Conservation (phyloP, 2,797 vertebrate genomes). For the Siniperca undulata region DNA sequence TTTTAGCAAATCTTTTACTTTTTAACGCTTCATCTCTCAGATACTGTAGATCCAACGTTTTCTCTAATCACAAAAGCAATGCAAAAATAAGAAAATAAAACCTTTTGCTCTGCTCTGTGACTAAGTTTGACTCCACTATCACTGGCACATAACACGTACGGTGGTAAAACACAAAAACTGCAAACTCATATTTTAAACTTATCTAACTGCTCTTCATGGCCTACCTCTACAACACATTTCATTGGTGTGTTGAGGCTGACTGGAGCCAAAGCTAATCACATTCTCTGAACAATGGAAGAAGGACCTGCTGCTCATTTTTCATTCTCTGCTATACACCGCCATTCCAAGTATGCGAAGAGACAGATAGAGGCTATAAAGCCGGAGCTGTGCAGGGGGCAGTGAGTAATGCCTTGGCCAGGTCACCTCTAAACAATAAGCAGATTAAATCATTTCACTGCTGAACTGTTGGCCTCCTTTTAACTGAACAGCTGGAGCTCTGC, state of each 20-base stretch:
- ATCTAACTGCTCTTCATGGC: background rate
- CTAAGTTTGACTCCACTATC: too few relatives aligned
- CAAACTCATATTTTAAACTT: background rate
- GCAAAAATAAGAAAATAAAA: too few relatives aligned
- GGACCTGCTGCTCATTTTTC: constrained; percentile 18
- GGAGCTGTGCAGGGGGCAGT: background rate
- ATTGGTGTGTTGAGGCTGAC: background rate
- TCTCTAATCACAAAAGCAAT: too few relatives aligned
- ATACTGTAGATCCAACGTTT: too few relatives aligned
- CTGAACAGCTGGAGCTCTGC: constrained; percentile 3
- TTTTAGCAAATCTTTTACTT: too few relatives aligned
- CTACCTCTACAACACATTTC: background rate
- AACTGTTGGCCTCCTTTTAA: background rate
- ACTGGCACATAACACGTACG: too few relatives aligned
- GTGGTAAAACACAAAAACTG: too few relatives aligned
- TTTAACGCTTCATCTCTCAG: too few relatives aligned
- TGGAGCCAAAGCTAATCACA: constrained; percentile 12
- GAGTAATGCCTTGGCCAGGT: background rate
- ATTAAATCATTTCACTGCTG: background rate
- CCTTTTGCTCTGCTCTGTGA: too few relatives aligned
- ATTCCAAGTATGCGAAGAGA: background rate
- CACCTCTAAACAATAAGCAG: constrained; percentile 14
- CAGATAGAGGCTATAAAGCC: background rate
- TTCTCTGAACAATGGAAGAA: constrained; percentile 7
- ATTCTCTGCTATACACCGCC: background rate